Base-by-base conservation (phyloP, 2,113 vertebrate genomes). In the Ivindomyrus marchei region DNA sequence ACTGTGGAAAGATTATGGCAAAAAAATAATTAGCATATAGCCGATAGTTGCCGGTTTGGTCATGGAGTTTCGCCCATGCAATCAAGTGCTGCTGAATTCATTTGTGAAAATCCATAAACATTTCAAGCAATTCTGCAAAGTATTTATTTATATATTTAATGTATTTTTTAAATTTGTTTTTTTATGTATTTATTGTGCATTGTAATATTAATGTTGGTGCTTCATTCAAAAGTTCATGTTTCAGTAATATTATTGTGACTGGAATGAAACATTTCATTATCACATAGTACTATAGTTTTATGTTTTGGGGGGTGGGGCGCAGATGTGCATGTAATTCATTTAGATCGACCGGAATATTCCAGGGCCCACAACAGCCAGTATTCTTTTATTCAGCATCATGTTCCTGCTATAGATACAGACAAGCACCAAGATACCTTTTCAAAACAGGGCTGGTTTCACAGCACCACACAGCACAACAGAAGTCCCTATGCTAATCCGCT, bases 401-500 rank as follows among this genome's bases (percentile, higher is more conserved):
- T 21, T 46, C 6, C 42, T 42, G 45, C 83, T 4, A 11, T 47
- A 85, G 17, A 24, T n/a, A 46, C 39, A 47, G 39, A 2, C 4
- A n/a, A 87, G 31, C 45, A 15, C 27, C 27, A 53, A 19, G 49
- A 83, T 89, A 89, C 91, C 89, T 88, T 49, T 66, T 88, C 24
- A 89, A 56, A 45, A 89, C 9, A 56, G 50, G 27, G 77, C 27
- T 49, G 24, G 46, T n/a, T 27, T 47, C 31, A 88, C 31, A 11
- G 84, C 36, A 15, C 77, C 36, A 15, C 77, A 21, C 88, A 92
- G 91, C 88, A 80, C 90, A 91, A 90, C 88, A 91, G 90, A 88
- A 80, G 90, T 90, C 90, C 62, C 42, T 74, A 45, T 90, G 91
- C 88, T 83, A 91, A 89, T 88, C 88, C 89, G 0, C 42, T 27